These are phyloP conservation scores for Pogonus chalceus DNA, from an alignment of 1,140 invertebrate genomes.

Conservation along the genomic window DNA sequence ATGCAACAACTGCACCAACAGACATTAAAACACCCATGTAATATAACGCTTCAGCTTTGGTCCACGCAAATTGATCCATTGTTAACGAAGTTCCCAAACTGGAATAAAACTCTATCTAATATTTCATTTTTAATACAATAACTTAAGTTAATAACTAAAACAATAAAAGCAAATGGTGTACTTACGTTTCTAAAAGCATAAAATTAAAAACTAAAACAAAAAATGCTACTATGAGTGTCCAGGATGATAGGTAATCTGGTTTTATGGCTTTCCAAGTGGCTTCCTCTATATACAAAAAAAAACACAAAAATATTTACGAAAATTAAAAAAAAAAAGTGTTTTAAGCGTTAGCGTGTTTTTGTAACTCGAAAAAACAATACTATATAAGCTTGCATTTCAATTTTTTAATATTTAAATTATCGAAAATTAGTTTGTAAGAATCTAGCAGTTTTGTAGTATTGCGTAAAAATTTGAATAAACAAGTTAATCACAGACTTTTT, in stretches of 20 bases:
- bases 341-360: no score
- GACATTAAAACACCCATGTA: conserved; percentile 77
- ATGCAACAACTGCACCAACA: conserved; percentile 62
- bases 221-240: conserved; percentile 69
- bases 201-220: conserved; percentile 83
- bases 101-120: no score
- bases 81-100: conserved; percentile 72
- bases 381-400: no score
- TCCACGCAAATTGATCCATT: conserved; percentile 87
- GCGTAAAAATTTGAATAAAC: no score
- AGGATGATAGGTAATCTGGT: conserved; percentile 65
- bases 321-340: no score
- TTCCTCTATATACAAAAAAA: conserved; percentile 43
- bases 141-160: conserved; percentile 1
- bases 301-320: no score
- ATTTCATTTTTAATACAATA: conserved; percentile 9
- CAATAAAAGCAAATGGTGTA: conserved; percentile 16
- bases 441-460: no score
- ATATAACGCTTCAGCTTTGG: conserved; percentile 60
- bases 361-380: no score
- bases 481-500: no score
- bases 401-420: no score
- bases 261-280: conserved; percentile 61
- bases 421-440: no score
- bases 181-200: conserved; percentile 78